Evolutionary conservation across 2,113 vertebrate species (phyloP).

Genomic region (Scomber scombrus): DNA sequence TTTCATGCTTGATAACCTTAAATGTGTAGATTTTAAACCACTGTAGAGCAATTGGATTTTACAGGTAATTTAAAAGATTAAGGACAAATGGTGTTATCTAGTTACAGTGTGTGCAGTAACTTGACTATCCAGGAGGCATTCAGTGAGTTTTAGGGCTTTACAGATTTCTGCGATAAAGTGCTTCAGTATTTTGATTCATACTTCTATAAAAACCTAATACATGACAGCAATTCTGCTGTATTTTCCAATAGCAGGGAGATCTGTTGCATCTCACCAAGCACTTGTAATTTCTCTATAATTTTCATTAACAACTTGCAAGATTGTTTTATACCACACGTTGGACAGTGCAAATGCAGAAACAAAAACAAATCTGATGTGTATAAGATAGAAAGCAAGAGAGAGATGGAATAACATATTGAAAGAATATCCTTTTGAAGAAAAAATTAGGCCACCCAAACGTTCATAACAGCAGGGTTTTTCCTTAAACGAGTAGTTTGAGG

Average conservation of each 20-base stretch:
- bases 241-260: neutral
- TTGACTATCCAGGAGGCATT: neutral
- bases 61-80: neutral
- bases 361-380: too few species aligned
- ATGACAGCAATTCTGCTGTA: neutral
- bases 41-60: neutral
- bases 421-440: too few species aligned
- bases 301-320: neutral
- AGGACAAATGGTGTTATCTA: neutral
- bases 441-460: too few species aligned
- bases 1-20: slow-evolving; percentile 46
- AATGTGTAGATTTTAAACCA: slow-evolving; percentile 29
- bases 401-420: too few species aligned
- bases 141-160: neutral
- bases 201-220: neutral
- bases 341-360: too few species aligned
- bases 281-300: neutral
- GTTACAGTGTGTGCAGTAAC: neutral
- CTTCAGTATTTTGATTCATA: neutral
- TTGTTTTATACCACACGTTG: too few species aligned
- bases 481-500: too few species aligned
- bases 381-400: neutral
- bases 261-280: neutral
- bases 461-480: too few species aligned
- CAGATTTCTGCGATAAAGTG: neutral